These are phyloP conservation scores for Episyrphus balteatus DNA, from an alignment of 1,140 invertebrate genomes.

Conservation along the genomic window DNA sequence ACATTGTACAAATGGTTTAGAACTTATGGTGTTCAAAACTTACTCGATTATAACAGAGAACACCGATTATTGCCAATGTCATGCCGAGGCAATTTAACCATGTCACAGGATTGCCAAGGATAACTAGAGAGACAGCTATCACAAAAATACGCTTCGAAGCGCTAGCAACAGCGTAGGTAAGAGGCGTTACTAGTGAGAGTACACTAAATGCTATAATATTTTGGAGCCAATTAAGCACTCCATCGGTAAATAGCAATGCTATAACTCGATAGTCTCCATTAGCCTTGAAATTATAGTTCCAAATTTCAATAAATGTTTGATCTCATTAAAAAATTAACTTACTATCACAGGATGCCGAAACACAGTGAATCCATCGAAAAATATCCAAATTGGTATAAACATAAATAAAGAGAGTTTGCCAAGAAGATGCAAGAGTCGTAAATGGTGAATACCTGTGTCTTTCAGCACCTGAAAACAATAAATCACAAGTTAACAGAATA, in stretches of 20 bases:
- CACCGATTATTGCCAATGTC: slow-evolving; percentile 80
- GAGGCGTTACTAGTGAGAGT: slow-evolving; percentile 74
- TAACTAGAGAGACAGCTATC: slow-evolving; percentile 76
- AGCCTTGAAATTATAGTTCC: slow-evolving; percentile 29
- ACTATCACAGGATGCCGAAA: slow-evolving; percentile 46
- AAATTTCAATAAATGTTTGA: neutral
- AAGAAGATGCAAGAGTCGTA: slow-evolving; percentile 72
- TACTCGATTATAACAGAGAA: slow-evolving; percentile 73
- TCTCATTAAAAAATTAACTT: slow-evolving; percentile 9
- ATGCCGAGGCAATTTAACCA: slow-evolving; percentile 81
- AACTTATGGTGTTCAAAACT: neutral
- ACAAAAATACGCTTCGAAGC: slow-evolving; percentile 93
- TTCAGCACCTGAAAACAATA: slow-evolving; percentile 55
- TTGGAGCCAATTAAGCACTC: slow-evolving; percentile 85
- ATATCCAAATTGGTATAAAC: slow-evolving; percentile 81
- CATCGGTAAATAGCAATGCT: slow-evolving; percentile 67
- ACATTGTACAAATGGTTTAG: neutral
- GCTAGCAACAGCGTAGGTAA: slow-evolving; percentile 92
- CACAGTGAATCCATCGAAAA: slow-evolving; percentile 58
- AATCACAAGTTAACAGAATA: too few relatives aligned
- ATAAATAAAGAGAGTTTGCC: slow-evolving; percentile 67
- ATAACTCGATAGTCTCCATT: slow-evolving; percentile 43
- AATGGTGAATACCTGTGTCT: slow-evolving; percentile 80
- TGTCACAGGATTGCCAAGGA: slow-evolving; percentile 88
- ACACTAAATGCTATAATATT: slow-evolving; percentile 93